Evolutionary conservation across 2,888 invertebrate species (phyloP).

Genomic region (Nymphalis urticae): DNA sequence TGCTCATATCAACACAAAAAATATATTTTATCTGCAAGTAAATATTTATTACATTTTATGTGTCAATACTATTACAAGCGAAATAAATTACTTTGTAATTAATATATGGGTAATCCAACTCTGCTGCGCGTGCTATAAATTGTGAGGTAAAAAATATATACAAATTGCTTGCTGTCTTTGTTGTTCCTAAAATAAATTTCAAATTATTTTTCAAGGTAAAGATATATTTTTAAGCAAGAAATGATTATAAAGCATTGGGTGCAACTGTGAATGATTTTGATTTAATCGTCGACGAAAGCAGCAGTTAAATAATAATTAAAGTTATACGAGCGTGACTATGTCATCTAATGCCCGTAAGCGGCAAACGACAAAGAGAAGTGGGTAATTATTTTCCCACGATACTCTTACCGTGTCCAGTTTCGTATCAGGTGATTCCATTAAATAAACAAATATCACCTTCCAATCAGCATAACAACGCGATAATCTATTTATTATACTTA

Average conservation of each 20-base stretch:
- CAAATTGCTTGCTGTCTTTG: no score
- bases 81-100: constrained; percentile 14
- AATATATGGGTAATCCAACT: constrained; percentile 12
- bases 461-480: not conserved
- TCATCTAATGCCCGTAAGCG: constrained; percentile 60
- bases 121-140: not conserved
- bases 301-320: constrained; percentile 26
- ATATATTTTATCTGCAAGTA: constrained; percentile 8
- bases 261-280: not conserved
- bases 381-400: constrained; percentile 65
- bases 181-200: no score
- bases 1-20: not conserved
- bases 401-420: constrained; percentile 42
- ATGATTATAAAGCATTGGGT: no score
- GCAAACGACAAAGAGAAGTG: constrained; percentile 57
- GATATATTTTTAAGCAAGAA: not conserved
- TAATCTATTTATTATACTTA: not conserved
- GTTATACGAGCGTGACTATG: constrained; percentile 57
- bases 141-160: not conserved
- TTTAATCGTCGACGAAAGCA: constrained; percentile 7
- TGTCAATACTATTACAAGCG: constrained; percentile 1
- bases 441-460: constrained; percentile 28
- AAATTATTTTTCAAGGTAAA: no score
- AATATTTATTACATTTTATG: constrained; percentile 9
- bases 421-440: constrained; percentile 29